Evolutionary conservation across 2,113 vertebrate species (phyloP).

Genomic region (Poicephalus gulielmi): DNA sequence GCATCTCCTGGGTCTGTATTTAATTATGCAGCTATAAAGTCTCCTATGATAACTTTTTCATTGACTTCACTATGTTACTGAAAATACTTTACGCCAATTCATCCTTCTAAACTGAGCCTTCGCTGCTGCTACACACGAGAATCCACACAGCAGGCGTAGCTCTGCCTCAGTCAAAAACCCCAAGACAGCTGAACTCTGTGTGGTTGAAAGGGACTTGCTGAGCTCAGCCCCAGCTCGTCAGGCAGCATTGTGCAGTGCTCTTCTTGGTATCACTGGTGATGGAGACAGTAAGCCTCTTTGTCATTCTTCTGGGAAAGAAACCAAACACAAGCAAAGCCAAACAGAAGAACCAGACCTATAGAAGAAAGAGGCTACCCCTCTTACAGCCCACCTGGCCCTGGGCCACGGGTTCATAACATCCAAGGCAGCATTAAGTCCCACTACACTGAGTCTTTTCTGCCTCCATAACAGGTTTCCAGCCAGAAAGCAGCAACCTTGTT

Average conservation of each 20-base stretch:
- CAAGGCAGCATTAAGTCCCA: not conserved
- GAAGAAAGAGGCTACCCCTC: not conserved
- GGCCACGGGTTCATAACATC: not conserved
- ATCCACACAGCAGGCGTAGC: fast-evolving
- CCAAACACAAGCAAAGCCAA: not conserved
- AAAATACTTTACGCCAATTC: not conserved
- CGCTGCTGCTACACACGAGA: not conserved
- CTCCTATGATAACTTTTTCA: not conserved
- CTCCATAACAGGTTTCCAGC: not conserved
- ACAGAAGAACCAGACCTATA: not conserved
- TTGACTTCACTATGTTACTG: not conserved
- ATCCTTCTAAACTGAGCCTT: not conserved
- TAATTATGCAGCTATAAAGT: not conserved
- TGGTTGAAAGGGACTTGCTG: not conserved
- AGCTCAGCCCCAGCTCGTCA: not conserved
- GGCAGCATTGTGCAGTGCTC: not conserved
- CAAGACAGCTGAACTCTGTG: not conserved
- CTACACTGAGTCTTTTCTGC: not conserved
- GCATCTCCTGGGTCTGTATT: not conserved
- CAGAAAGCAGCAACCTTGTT: not conserved
- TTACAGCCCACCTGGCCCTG: not conserved
- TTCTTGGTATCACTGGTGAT: not conserved
- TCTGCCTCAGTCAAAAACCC: not conserved
- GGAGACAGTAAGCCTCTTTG: not conserved
- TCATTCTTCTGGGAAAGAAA: not conserved